Evolutionary conservation across 1,140 invertebrate genomes (phyloP), one percentile per base, ranked within the genome.

Genomic region (Proctacanthus coquilletti): DNA sequence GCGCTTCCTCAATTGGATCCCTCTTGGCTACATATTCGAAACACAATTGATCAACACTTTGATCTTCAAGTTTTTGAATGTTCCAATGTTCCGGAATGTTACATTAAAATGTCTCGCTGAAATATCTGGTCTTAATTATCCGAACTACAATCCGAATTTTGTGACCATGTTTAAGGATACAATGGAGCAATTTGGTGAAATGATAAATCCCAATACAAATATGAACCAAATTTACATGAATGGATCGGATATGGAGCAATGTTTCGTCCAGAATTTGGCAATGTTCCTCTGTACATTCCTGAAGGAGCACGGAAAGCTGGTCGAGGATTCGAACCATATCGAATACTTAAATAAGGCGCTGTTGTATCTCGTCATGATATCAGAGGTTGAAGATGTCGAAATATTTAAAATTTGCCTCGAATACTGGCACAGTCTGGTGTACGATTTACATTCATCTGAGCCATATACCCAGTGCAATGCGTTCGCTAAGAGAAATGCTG

Each of bases 391-490:
- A 44, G 96, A 99, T 55, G 88, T 95, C 1, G 96, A 99, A 70
- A 95, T 99, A 39, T 99, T 99, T 58, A 99, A 99, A 70, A 98
- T 99, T 43, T 98, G 95, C 60, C 64, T 99, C 15, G 96, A 99
- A 60, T 99, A 97, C 61, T 99, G 96, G 96, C 96, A 95, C 66
- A 75, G 76, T 39, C 66, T 99, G 15, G 74, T 86, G 13, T 74
- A 85, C 36, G 88, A 96, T 56, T 66, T 99, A 37, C 98, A 98
- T 56, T 77, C 82, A 53, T 77, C 80, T 47, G 71, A 71, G 52
- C 73, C 75, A 15, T 71, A 66, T 40, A 63, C 40, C 56, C 62
- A 27, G 53, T 64, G 15, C 61, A 55, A 44, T 45, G 65, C 44
- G 53, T 62, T 47, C 43, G 56, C 42, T 48, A 67, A 45, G 40